Percentiles rank a stretch among this genome's conserved stretches.
Conservation (phyloP, 2,113 vertebrate species). For the Benitochromis conjunctus region DNA sequence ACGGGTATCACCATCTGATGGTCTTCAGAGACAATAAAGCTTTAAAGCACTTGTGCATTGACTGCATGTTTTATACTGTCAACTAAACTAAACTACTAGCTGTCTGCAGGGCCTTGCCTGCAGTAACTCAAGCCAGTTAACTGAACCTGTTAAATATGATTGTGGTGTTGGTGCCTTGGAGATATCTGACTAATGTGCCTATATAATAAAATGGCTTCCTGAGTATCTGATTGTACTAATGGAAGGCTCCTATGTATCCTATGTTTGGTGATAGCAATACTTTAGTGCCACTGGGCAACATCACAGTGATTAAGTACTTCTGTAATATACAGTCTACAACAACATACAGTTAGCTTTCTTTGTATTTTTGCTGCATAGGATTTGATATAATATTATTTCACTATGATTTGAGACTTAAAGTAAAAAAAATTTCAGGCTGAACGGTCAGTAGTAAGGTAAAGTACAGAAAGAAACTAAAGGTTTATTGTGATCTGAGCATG, state of each 20-base stretch:
- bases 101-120: neutral
- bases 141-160: neutral
- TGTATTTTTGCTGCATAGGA: rapidly evolving
- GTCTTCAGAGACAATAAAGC: neutral
- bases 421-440: neutral
- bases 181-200: neutral
- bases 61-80: neutral
- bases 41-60: neutral
- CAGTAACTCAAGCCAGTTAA: neutral
- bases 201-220: neutral
- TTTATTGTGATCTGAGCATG: neutral
- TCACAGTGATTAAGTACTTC: neutral
- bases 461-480: neutral
- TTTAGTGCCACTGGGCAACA: neutral
- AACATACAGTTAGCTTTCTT: neutral
- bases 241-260: neutral
- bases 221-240: neutral
- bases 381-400: neutral
- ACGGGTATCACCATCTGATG: rapidly evolving
- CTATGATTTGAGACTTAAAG: neutral
- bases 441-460: rapidly evolving
- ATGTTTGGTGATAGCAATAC: neutral
- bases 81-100: neutral
- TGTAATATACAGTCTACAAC: neutral
- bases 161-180: neutral